Percentiles rank a stretch among this genome's conserved stretches.
These are phyloP conservation scores for Babylonia areolata DNA, from an alignment of 1,140 invertebrate species.

Conservation along the genomic window DNA sequence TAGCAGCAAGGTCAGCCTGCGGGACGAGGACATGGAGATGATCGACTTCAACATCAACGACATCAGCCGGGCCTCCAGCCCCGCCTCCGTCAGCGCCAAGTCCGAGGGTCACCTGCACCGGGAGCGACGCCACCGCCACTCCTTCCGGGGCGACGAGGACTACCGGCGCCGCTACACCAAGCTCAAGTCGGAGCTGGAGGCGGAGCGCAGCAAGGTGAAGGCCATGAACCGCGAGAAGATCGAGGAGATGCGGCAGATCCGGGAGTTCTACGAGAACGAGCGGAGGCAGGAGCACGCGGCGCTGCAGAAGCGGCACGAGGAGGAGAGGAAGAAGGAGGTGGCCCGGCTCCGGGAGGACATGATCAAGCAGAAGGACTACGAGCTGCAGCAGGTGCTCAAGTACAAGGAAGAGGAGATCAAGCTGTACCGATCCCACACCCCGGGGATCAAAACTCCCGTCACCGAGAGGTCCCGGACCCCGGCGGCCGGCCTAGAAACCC, in stretches of 20 bases:
- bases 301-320: constrained; percentile 40
- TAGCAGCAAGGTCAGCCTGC: constrained; percentile 44
- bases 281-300: constrained; percentile 35
- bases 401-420: constrained; percentile 46
- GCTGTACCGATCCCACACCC: constrained; percentile 23
- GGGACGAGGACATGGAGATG: constrained; percentile 44
- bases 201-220: constrained; percentile 38
- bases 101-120: constrained; percentile 43
- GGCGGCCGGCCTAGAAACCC: constrained; percentile 13
- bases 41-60: constrained; percentile 52
- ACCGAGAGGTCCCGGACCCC: constrained; percentile 25
- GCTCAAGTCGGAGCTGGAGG: constrained; percentile 39
- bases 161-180: constrained; percentile 34
- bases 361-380: constrained; percentile 47
- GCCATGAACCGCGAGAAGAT: constrained; percentile 38
- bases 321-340: constrained; percentile 48
- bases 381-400: constrained; percentile 51
- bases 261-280: constrained; percentile 45
- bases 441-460: constrained; percentile 16
- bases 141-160: constrained; percentile 36
- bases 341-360: constrained; percentile 41
- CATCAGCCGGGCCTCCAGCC: constrained; percentile 46
- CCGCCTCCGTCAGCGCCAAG: constrained; percentile 43
- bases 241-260: constrained; percentile 45
- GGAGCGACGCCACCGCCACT: constrained; percentile 39